Evolutionary conservation across 2,888 invertebrate species (phyloP).

Genomic region (Eumacrocentrus americanus): DNA sequence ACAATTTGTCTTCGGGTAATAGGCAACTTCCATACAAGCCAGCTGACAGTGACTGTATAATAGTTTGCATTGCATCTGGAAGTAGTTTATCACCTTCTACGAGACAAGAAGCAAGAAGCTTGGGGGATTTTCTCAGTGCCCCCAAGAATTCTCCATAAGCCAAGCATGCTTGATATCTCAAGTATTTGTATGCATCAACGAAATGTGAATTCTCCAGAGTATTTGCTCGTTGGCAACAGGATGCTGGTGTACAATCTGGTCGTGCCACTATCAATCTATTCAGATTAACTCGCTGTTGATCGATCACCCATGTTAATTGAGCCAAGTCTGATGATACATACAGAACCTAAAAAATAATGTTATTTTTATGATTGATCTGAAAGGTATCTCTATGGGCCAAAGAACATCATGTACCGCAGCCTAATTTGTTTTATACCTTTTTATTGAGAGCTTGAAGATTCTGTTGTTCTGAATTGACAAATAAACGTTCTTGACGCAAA

Average conservation of each 20-base stretch:
- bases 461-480: slow-evolving; percentile 84
- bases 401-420: neutral
- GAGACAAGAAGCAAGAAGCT: slow-evolving; percentile 73
- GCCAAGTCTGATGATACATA: slow-evolving; percentile 67
- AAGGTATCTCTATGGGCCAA: neutral
- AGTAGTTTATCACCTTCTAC: slow-evolving; percentile 70
- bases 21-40: slow-evolving; percentile 78
- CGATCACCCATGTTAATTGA: slow-evolving; percentile 85
- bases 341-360: slow-evolving; percentile 58
- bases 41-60: slow-evolving; percentile 67
- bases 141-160: slow-evolving; percentile 75
- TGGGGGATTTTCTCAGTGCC: slow-evolving; percentile 72
- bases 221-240: slow-evolving; percentile 76
- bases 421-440: slow-evolving; percentile 67
- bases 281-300: slow-evolving; percentile 83
- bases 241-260: slow-evolving; percentile 77
- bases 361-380: neutral
- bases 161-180: slow-evolving; percentile 79
- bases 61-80: slow-evolving; percentile 60
- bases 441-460: slow-evolving; percentile 80
- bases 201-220: slow-evolving; percentile 71
- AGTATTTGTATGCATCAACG: slow-evolving; percentile 80
- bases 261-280: slow-evolving; percentile 77
- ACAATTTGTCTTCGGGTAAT: slow-evolving; percentile 75
- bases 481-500: slow-evolving; percentile 83